Evolutionary conservation across 2,113 vertebrate species (phyloP).

Genomic region (Trichechus manatus): DNA sequence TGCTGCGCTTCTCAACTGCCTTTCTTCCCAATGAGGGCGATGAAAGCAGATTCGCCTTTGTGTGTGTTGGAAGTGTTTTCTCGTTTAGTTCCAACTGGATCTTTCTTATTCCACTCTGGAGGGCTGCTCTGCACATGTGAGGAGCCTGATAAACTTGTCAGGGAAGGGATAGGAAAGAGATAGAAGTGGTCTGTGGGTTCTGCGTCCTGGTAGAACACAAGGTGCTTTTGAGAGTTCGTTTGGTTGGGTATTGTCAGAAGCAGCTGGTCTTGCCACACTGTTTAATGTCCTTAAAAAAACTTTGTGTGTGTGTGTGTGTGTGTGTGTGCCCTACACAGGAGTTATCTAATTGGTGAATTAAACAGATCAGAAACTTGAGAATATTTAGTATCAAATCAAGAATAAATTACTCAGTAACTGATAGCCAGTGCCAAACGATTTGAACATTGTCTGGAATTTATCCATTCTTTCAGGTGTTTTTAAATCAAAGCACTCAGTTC

Average conservation of each 20-base stretch:
- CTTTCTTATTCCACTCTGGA: conserved; percentile 47
- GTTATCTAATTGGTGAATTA: conserved; percentile 44
- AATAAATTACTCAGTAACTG: conserved; percentile 12
- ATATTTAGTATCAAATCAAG: conserved; percentile 57
- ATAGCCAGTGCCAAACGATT: conserved; percentile 8
- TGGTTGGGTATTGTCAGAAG: conserved; percentile 48
- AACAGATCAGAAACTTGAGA: conserved; percentile 18
- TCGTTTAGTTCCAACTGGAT: conserved; percentile 59
- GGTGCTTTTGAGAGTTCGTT: conserved; percentile 4
- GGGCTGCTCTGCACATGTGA: conserved; percentile 51
- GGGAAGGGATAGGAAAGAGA: neutral
- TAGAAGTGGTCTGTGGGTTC: conserved; percentile 2
- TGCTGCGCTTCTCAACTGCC: neutral
- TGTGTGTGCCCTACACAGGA: too few species aligned
- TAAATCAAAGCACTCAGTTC: neutral
- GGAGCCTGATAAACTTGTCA: conserved; percentile 56
- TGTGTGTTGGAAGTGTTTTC: conserved; percentile 45
- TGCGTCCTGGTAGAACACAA: neutral
- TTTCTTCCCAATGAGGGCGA: conserved; percentile 44
- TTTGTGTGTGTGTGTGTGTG: too few species aligned
- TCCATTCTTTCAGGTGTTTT: conserved; percentile 6
- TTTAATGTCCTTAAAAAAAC: neutral
- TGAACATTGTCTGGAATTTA: conserved; percentile 46
- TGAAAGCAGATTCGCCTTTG: conserved; percentile 18
- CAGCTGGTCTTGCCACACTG: neutral